Conservation (phyloP, 2,797 vertebrate species). For the Dermochelys coriacea region DNA sequence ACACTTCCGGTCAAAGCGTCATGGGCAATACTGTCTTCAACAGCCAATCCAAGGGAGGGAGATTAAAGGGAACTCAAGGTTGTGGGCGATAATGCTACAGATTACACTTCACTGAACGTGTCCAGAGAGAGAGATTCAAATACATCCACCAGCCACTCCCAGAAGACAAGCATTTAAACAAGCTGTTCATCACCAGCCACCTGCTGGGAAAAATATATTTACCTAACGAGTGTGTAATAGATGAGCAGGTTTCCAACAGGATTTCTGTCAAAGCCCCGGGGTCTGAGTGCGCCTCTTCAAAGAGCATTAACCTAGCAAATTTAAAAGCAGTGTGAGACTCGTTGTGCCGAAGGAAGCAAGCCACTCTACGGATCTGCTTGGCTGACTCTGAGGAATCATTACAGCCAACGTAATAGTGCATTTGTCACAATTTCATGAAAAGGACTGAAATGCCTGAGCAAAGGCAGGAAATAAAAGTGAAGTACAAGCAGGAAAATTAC, state of each 20-base stretch:
- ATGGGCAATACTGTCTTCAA: background rate
- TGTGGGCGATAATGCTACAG: background rate
- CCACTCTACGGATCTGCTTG: background rate
- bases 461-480: background rate
- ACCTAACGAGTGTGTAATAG: constrained; percentile 94
- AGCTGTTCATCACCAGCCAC: background rate
- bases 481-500: constrained; percentile 77
- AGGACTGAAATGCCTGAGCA: background rate
- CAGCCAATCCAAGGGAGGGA: background rate
- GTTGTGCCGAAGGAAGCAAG: background rate
- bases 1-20: background rate
- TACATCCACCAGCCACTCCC: background rate
- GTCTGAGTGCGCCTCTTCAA: constrained; percentile 89
- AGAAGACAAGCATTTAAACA: background rate
- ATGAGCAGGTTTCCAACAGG: constrained; percentile 91
- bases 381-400: background rate
- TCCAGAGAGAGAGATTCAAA: background rate
- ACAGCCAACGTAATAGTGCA: background rate
- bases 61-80: background rate
- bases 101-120: background rate
- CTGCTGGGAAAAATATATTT: constrained; percentile 34
- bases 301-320: constrained; percentile 88
- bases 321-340: constrained; percentile 20
- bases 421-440: background rate
- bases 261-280: constrained; percentile 87